Percentiles rank a stretch among this genome's conserved stretches.
These are phyloP conservation scores for Micromussa lordhowensis DNA, from an alignment of 92 coral and sea anemone species.

Conservation along the genomic window DNA sequence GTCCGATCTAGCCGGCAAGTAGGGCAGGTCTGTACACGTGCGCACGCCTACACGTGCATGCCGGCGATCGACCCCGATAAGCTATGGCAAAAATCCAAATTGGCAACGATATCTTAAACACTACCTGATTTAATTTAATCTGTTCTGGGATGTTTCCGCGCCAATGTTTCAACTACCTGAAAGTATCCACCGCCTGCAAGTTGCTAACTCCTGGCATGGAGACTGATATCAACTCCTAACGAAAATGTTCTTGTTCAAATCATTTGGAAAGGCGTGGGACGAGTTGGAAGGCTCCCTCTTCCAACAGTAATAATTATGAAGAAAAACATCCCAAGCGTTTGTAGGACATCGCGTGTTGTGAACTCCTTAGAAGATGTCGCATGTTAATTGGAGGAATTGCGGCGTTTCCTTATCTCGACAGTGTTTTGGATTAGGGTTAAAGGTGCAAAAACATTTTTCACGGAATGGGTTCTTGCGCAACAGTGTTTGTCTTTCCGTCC, in stretches of 20 bases:
- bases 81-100: constrained; percentile 2
- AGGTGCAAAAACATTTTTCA: background rate
- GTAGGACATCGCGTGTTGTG: background rate
- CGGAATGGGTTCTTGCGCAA: background rate
- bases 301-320: background rate
- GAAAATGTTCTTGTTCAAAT: background rate
- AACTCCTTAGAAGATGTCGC: background rate
- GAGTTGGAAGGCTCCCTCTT: background rate
- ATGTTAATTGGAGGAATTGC: background rate
- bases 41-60: too few relatives aligned
- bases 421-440: constrained; percentile 1
- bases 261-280: background rate
- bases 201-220: too few relatives aligned
- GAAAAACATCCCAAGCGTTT: background rate
- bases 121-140: background rate
- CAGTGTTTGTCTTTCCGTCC: background rate
- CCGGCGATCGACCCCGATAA: background rate
- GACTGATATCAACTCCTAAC: too few relatives aligned
- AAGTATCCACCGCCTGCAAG: background rate
- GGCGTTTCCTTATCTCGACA: constrained; percentile 6
- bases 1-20: background rate
- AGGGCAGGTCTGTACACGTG: background rate
- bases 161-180: background rate
- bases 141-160: background rate
- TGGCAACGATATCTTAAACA: background rate